phyloP scores from a whole-genome alignment of 1,140 invertebrate genomes.

The Drosophila kepulauana region DNA sequence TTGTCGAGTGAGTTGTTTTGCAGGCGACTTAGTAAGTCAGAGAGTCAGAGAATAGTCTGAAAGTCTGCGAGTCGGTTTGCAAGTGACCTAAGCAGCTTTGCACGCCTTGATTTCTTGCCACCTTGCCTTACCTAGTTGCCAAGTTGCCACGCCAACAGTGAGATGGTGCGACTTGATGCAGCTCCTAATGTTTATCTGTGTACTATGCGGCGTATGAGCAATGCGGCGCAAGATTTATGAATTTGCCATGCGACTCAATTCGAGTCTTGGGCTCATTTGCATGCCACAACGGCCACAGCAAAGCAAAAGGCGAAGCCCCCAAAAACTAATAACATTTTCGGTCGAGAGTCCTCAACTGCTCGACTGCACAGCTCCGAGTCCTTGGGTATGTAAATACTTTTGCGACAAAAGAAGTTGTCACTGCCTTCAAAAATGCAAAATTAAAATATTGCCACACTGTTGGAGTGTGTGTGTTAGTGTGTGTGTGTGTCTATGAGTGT shows the following conservation, averaged over 20 bases:
- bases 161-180: neutral
- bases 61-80: neutral
- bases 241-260: constrained; percentile 44
- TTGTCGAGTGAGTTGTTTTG: constrained; percentile 73
- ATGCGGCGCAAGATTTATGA: constrained; percentile 59
- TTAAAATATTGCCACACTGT: constrained; percentile 63
- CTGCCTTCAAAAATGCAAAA: constrained; percentile 73
- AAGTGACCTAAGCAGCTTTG: constrained; percentile 63
- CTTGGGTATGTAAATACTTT: constrained; percentile 67
- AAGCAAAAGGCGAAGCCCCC: constrained; percentile 14
- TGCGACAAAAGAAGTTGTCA: constrained; percentile 73
- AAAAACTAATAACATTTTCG: constrained; percentile 70
- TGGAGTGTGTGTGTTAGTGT: constrained; percentile 9
- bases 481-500: constrained; percentile 9
- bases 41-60: constrained; percentile 8
- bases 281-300: constrained; percentile 39
- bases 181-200: neutral
- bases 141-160: neutral
- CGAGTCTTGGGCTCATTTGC: constrained; percentile 41
- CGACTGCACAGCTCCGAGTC: neutral
- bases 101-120: constrained; percentile 14
- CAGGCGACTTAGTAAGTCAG: constrained; percentile 38
- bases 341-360: neutral
- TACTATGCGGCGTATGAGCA: constrained; percentile 26
- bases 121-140: neutral